Percentiles rank a stretch among this genome's conserved stretches.
phyloP scores from a whole-genome alignment of 2,797 vertebrate species.

The Artibeus lituratus region DNA sequence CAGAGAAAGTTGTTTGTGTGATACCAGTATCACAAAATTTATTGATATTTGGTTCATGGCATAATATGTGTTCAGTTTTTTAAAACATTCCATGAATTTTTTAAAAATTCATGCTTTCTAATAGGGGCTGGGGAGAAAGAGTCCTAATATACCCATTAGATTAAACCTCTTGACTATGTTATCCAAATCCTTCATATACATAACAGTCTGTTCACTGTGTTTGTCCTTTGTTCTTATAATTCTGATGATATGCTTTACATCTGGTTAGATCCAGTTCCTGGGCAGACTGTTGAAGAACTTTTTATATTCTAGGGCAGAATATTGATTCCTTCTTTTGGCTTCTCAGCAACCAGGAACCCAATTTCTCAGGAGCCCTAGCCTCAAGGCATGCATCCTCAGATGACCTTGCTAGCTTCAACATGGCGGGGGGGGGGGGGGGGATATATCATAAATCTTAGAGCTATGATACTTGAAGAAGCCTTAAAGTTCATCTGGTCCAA shows the following conservation, averaged over 20 bases:
- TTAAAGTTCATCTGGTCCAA: background rate
- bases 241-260: background rate
- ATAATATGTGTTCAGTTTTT: background rate
- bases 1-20: background rate
- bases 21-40: background rate
- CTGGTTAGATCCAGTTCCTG: background rate
- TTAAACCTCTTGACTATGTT: background rate
- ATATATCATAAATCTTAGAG: background rate
- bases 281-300: background rate
- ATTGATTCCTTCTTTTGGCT: background rate
- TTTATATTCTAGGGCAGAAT: background rate
- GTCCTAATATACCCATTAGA: background rate
- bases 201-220: background rate
- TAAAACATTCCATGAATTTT: background rate
- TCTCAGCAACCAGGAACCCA: slow-evolving; percentile 10
- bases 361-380: slow-evolving; percentile 14
- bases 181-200: background rate
- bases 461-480: background rate
- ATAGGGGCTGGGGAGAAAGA: background rate
- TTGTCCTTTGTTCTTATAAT: background rate
- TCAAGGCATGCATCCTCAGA: background rate
- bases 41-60: background rate
- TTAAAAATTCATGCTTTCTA: background rate
- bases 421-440: too few species aligned
- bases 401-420: background rate